Conservation (phyloP, 2,888 invertebrate genomes). For the Opisthograptis luteolata region DNA sequence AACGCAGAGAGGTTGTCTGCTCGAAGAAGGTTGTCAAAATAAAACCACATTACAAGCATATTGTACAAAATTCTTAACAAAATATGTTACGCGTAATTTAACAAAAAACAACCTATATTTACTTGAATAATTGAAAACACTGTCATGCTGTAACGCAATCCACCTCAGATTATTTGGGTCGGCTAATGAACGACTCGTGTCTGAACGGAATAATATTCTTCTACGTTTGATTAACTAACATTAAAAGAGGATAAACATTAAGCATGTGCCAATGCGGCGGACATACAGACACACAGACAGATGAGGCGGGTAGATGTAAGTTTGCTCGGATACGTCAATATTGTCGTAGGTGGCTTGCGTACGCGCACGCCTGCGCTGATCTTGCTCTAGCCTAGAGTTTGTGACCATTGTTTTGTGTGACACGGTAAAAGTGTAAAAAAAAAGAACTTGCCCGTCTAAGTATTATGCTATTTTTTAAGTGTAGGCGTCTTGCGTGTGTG, state of each 20-base stretch:
- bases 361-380: conserved; percentile 37
- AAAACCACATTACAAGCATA: too few species aligned
- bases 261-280: conserved; percentile 29
- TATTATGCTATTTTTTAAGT: too few species aligned
- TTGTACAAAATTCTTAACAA: too few species aligned
- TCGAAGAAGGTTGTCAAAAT: too few species aligned
- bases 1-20: too few species aligned
- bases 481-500: too few species aligned
- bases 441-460: too few species aligned
- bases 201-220: conserved; percentile 21
- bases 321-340: conserved; percentile 56
- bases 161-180: conserved; percentile 2
- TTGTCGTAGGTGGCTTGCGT: conserved; percentile 49
- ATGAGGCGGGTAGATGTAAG: conserved; percentile 30
- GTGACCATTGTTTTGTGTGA: not conserved
- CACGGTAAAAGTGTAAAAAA: too few species aligned
- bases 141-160: not conserved
- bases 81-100: too few species aligned
- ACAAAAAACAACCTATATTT: too few species aligned
- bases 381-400: not conserved
- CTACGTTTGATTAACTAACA: conserved; percentile 17
- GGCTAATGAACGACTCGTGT: not conserved
- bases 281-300: conserved; percentile 33
- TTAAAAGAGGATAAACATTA: conserved; percentile 24
- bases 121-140: not conserved